Evolutionary conservation across 2,113 vertebrate species (phyloP), one percentile per base, ranked within the genome.

Genomic region (Tylochromis polylepis): DNA sequence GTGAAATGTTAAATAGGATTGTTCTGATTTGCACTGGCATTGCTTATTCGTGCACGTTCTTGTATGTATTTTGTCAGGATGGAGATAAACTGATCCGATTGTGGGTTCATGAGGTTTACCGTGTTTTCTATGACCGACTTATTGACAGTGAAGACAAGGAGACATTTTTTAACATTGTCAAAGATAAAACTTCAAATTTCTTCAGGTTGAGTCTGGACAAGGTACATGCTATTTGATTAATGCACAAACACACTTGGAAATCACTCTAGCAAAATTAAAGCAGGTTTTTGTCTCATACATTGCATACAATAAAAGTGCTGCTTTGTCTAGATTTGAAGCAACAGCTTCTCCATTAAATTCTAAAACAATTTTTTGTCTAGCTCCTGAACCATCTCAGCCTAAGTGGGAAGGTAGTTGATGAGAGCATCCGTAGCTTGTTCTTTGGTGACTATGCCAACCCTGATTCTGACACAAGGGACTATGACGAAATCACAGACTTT

Each of bases 91-190:
- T 99, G 80, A 98, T 98, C 85, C 96, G 98, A 29, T 96, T 99
- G 84, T 99, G 98, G 98, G 96, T 99, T 89, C 98, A 99, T 88
- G 98, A 99, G 86, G 92, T 99, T 60, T 99, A 98, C 88, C 96
- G 98, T 6, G 98, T 99, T 75, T 99, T 99, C 94, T 98, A 96
- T 84, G 98, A 99, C 84, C 97, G 98, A 58, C 96, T 99, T 83
- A 94, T 98, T 78, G 98, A 98, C 59, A 87, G 90, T 0, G 93
- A 96, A 0, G 98, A 99, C 94, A 97, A 97, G 81, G 92, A 96
- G 3, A 84, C 93, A 4, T 99, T 99, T 94, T 99, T 99, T 91
- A 90, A 93, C 51, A 97, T 98, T 82, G 96, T 98, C 15, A 96
- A 96, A 93, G 96, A 97, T 67, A 97, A 96, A 43, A 98, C 97